Evolutionary conservation across 2,888 invertebrate genomes (phyloP), one percentile per base, ranked within the genome.

Genomic region (Spicauda simplicius): DNA sequence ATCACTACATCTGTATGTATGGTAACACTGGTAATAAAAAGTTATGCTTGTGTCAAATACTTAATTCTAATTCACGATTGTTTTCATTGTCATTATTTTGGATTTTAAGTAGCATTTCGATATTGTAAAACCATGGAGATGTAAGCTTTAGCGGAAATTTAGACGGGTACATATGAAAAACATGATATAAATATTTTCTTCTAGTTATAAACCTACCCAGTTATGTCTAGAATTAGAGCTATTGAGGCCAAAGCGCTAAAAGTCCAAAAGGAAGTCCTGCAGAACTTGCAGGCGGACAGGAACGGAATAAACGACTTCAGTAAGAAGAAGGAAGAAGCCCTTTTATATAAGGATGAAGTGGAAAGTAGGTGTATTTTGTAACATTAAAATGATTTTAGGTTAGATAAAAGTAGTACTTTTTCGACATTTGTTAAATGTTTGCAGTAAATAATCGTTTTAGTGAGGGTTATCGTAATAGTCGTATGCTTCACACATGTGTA

Each of bases 181-280:
- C 53, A 70, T 66, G 68, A 45, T 67, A 59, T 57, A 45, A 52
- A 50, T 54, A 52, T 61, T 30, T 37, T 53, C 58, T 56, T 59
- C 33, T 20, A 37, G 14, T 59, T 57, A 18, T 16, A 57, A 70
- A 68, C 2, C 25, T 8, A 50, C 16, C 62, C 50, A 73, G 71
- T 68, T 65, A 88, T 90, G 90, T 91, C 91, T 78, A 89, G 90
- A 80, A 90, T 88, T 74, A 86, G 86, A 76, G 88, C 84, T 76
- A 85, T 91, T 65, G 88, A 88, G 80, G 79, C 85, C 69, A 87
- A 85, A 80, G 79, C 82, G 69, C 83, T 83, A 76, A 89, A 87
- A 73, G 81, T 71, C 54, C 74, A 72, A 56, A 74, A 73, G 63
- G 70, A 69, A 63, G 69, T 64, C 41, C 57, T 69, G 41, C 69